Percentiles rank a stretch among this genome's conserved stretches.
These are phyloP conservation scores for Aptenodytes patagonicus DNA, from an alignment of 2,113 vertebrate genomes.

Conservation along the genomic window DNA sequence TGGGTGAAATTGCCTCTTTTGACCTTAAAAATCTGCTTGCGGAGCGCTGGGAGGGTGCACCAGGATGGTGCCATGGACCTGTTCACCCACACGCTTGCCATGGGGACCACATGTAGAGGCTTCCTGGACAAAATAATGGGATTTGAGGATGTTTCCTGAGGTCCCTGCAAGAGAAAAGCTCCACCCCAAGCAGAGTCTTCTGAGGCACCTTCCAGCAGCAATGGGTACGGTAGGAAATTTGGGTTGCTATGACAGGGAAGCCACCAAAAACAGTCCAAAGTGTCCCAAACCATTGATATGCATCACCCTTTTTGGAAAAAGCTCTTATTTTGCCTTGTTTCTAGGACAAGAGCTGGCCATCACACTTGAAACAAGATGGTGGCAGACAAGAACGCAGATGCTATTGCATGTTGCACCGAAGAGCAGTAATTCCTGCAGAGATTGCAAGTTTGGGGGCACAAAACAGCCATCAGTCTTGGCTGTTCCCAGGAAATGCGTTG, in stretches of 20 bases:
- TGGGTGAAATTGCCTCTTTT: background rate
- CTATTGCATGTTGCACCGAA: fast-evolving
- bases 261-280: background rate
- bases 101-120: fast-evolving
- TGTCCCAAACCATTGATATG: background rate
- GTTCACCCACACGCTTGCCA: background rate
- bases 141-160: background rate
- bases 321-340: background rate
- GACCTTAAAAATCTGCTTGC: background rate
- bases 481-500: fast-evolving
- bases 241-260: background rate
- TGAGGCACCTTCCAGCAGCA: background rate
- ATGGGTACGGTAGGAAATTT: background rate
- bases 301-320: background rate
- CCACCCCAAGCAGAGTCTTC: background rate
- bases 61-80: background rate
- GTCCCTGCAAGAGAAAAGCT: background rate
- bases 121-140: background rate
- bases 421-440: background rate
- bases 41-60: background rate
- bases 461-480: fast-evolving
- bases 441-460: background rate
- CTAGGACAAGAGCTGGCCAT: background rate
- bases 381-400: background rate
- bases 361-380: background rate